phyloP scores from a whole-genome alignment of 2,888 invertebrate species.

The Nemotelus pantherinus region DNA sequence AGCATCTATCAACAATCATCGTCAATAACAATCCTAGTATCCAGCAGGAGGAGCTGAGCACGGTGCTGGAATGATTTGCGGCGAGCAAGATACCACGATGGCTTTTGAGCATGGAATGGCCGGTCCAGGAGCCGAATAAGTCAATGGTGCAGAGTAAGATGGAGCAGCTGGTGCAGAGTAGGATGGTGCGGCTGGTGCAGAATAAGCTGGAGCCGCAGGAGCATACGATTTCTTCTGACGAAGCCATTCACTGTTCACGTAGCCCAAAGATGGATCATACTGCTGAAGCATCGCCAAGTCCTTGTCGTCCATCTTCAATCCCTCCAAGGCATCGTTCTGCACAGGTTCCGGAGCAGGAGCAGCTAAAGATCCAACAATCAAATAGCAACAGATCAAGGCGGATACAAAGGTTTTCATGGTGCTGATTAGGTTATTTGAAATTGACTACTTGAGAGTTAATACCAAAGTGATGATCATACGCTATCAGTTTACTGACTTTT shows the following conservation, averaged over 20 bases:
- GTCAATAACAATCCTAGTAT: background rate
- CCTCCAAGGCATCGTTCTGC: background rate
- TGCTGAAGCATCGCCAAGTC: background rate
- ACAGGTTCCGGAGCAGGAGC: background rate
- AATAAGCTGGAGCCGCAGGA: background rate
- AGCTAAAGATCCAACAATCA: slow-evolving; percentile 16
- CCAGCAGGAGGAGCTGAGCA: slow-evolving; percentile 12
- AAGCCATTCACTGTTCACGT: slow-evolving; percentile 6
- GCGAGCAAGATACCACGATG: slow-evolving; percentile 3
- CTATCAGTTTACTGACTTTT: background rate
- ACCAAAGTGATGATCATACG: slow-evolving; percentile 15
- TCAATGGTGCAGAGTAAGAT: background rate
- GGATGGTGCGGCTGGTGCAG: background rate
- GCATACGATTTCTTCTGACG: slow-evolving; percentile 25
- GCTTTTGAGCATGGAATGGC: slow-evolving; percentile 28
- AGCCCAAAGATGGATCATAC: slow-evolving; percentile 17
- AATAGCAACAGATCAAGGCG: background rate
- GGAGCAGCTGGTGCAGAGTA: slow-evolving; percentile 26
- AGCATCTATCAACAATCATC: background rate
- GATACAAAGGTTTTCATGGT: slow-evolving; percentile 6
- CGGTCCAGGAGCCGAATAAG: slow-evolving; percentile 13
- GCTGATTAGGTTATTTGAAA: background rate
- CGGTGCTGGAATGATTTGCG: background rate
- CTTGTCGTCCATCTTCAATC: background rate
- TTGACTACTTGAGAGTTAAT: background rate